Evolutionary conservation across 2,113 vertebrate genomes (phyloP).

Genomic region (Perca flavescens): DNA sequence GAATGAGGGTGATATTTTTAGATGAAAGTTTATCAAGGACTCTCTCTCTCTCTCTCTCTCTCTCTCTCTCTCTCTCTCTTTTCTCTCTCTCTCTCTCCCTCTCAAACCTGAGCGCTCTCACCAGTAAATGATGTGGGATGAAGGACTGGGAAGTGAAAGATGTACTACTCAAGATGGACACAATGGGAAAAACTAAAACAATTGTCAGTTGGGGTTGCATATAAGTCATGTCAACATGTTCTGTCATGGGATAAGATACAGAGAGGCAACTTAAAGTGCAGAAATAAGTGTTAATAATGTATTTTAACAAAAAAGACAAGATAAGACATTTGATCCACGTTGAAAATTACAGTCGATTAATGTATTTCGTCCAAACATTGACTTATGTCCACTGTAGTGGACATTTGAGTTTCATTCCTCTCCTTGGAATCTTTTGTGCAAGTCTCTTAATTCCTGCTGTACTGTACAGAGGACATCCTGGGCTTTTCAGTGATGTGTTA

Average conservation of each 20-base stretch:
- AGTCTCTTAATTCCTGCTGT: too few relatives aligned
- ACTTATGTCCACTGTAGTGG: too few relatives aligned
- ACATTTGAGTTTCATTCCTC: too few relatives aligned
- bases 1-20: slow-evolving; percentile 56
- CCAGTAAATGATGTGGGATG: neutral
- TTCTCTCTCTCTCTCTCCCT: neutral
- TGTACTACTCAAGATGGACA: neutral
- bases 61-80: neutral
- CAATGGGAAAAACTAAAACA: neutral
- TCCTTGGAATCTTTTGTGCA: too few relatives aligned
- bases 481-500: too few relatives aligned
- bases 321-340: neutral
- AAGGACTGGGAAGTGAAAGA: neutral
- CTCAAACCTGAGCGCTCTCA: neutral
- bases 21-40: slow-evolving; percentile 19
- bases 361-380: neutral
- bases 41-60: slow-evolving; percentile 1
- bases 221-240: neutral
- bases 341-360: neutral
- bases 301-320: neutral
- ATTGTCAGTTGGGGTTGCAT: neutral
- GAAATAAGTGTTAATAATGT: neutral
- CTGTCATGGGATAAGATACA: neutral
- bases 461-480: too few relatives aligned
- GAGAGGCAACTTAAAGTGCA: neutral